Percentiles rank a stretch among this genome's conserved stretches.
Evolutionary conservation across 2,113 vertebrate species (phyloP).

Genomic region (Rhabdornis inornatus): DNA sequence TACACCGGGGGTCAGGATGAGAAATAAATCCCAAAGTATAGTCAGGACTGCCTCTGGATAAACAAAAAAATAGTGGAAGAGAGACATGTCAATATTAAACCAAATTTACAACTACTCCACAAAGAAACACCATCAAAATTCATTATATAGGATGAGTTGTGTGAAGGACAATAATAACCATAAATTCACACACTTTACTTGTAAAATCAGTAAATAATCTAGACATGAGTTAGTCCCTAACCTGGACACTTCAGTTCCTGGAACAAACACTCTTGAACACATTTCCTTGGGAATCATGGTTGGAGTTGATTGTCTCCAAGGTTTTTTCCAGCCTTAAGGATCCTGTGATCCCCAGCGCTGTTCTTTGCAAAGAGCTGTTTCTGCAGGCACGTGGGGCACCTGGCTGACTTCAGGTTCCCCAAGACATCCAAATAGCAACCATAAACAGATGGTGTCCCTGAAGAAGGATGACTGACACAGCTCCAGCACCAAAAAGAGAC

Average conservation of each 20-base stretch:
- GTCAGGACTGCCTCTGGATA: background rate
- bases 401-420: background rate
- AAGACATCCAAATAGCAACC: rapidly evolving
- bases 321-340: background rate
- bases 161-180: background rate
- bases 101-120: background rate
- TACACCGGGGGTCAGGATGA: background rate
- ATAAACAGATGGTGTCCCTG: rapidly evolving
- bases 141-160: rapidly evolving
- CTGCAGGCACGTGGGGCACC: background rate
- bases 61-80: background rate
- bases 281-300: background rate
- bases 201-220: background rate
- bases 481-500: background rate
- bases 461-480: background rate
- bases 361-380: background rate
- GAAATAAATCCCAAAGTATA: background rate
- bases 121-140: background rate
- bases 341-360: background rate
- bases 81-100: background rate
- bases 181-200: background rate
- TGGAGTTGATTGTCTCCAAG: background rate
- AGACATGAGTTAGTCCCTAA: background rate
- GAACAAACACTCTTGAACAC: background rate
- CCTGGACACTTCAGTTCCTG: background rate